phyloP scores from a whole-genome alignment of 92 coral and sea anemone species.

The Paramuricea clavata region DNA sequence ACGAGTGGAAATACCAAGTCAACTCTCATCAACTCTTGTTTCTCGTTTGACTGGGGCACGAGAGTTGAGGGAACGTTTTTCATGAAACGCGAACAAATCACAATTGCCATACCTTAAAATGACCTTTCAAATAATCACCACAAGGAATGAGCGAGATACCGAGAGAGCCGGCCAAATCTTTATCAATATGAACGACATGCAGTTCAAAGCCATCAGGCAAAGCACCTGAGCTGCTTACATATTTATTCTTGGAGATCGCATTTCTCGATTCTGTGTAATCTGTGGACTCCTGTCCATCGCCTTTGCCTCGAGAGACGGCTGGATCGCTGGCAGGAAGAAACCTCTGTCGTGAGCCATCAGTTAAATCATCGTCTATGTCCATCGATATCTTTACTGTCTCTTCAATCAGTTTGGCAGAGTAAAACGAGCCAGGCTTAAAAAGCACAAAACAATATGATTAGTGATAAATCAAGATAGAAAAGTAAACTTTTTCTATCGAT shows the following conservation, averaged over 20 bases:
- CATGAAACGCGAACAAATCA: not conserved
- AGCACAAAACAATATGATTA: not conserved
- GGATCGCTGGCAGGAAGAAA: not conserved
- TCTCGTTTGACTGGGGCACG: no score
- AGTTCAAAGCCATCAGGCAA: conserved; percentile 78
- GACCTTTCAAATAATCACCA: conserved; percentile 79
- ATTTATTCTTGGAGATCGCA: not conserved
- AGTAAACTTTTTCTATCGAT: not conserved
- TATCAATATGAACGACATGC: conserved; percentile 70
- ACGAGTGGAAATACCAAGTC: no score
- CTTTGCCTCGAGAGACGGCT: conserved; percentile 17
- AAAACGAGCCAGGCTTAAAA: conserved; percentile 37
- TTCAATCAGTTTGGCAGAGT: conserved; percentile 41
- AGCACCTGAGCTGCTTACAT: not conserved
- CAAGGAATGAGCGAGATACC: conserved; percentile 93
- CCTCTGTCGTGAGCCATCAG: not conserved
- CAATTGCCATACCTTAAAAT: conserved; percentile 77
- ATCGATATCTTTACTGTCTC: conserved; percentile 29
- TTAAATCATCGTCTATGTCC: conserved; percentile 1
- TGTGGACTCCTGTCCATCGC: conserved; percentile 9
- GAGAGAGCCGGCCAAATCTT: conserved; percentile 75
- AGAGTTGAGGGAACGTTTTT: no score
- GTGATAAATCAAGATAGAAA: not conserved
- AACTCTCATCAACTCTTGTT: no score
- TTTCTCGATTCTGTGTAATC: not conserved